Evolutionary conservation across 2,797 vertebrate genomes (phyloP), one percentile per base, ranked within the genome.

Genomic region (Nothura maculosa): DNA sequence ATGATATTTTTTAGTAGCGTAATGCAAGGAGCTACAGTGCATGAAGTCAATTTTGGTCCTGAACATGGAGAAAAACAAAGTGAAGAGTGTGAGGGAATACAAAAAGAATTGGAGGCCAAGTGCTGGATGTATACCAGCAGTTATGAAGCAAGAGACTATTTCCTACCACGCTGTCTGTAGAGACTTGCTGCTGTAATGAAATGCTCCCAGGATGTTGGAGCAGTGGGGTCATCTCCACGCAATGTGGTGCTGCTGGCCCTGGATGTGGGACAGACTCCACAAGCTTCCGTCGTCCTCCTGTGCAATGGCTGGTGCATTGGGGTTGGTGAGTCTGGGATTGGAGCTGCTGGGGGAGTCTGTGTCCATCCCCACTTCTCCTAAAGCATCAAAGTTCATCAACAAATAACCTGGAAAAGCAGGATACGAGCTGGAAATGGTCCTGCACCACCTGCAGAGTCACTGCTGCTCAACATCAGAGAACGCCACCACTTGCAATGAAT

Each of bases 11-110:
- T 80, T 12, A 3, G 68, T 10, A 63, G 42, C 62, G 40, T 43
- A 72, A 74, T 73, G 70, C 19, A 21, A 47, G 55, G 52, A 38
- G 52, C 15, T 93, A 34, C 66, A 85, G 42, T 52, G 78, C 75
- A 70, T 80, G 57, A 87, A 91, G 88, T 90, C 86, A 85, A 9
- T 88, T 79, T 86, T 90, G 78, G 78, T 79, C 50, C 64, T 89
- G 81, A 62, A 81, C 50, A 21, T 3, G 38, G 64, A 81, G 17
- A 91, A 52, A 47, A 91, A 83, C 72, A 88, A 95, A 94, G 63
- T 6, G 19, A 90, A 90, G 77, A 83, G 57, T 19, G 67, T 79
- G 77, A 89, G 72, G 75, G 78, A 82, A 92, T 87, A 87, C 80
- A 45, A 80, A 89, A 69, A 62, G 32, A 32, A 40, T 61, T n/a